Conservation (phyloP, 2,113 vertebrate genomes). For the Antechinus flavipes region DNA sequence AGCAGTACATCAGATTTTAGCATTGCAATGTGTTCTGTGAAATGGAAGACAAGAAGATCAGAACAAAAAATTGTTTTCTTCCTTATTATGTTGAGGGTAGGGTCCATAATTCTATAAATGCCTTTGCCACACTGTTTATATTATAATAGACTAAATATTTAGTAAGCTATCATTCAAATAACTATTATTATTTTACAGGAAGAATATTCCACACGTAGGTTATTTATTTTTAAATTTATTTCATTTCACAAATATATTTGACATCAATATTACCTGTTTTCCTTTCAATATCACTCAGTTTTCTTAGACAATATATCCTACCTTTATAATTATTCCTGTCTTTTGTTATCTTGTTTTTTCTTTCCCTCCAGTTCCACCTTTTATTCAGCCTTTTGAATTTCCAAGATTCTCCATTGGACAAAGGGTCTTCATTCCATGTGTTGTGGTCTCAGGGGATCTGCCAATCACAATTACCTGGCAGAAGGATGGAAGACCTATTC, state of each 20-base stretch:
- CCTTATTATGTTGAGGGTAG: not conserved
- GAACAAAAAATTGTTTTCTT: not conserved
- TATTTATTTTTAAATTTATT: not conserved
- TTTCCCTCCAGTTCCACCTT: slow-evolving; percentile 92
- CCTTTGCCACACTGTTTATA: not conserved
- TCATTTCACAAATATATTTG: fast-evolving
- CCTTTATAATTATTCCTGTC: not conserved
- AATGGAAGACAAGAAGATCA: not conserved
- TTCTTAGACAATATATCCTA: fast-evolving
- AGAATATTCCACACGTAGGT: not conserved
- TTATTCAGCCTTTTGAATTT: slow-evolving; percentile 98
- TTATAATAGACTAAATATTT: not conserved
- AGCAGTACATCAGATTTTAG: not conserved
- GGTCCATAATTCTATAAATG: not conserved
- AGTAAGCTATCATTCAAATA: not conserved
- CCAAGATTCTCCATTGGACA: slow-evolving; percentile 98
- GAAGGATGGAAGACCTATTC: slow-evolving; percentile 96
- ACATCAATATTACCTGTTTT: fast-evolving
- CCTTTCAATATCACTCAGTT: fast-evolving
- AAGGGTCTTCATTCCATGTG: slow-evolving; percentile 97
- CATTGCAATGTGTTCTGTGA: not conserved
- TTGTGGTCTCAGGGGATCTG: slow-evolving; percentile 97
- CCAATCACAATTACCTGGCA: slow-evolving; percentile 99
- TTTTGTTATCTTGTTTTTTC: not conserved
- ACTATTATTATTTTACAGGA: not conserved